Conservation (phyloP, 2,113 vertebrate species). For the Ranitomeya variabilis region DNA sequence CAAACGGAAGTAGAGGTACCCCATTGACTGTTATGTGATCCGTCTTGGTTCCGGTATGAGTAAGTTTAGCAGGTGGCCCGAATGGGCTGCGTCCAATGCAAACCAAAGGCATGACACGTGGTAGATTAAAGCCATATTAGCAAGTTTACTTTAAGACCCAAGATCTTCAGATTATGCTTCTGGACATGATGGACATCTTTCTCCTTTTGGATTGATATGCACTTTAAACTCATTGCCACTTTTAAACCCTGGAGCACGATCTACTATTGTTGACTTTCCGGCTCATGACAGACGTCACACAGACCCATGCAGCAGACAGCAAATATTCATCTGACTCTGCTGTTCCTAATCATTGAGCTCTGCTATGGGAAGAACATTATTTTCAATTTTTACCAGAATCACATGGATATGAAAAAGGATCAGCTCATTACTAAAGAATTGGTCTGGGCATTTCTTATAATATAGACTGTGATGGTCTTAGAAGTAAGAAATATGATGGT, state of each 20-base stretch:
- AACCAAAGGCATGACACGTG: no score
- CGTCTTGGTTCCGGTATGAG: no score
- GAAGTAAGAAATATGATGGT: not conserved
- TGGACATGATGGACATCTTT: not conserved
- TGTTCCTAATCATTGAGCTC: not conserved
- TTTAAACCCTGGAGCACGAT: not conserved
- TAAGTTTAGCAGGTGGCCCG: no score
- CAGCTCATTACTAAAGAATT: not conserved
- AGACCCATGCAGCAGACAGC: not conserved
- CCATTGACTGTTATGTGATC: no score
- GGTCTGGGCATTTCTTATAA: not conserved
- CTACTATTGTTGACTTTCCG: not conserved
- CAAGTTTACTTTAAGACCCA: not conserved
- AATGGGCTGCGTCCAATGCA: no score
- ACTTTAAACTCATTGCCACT: not conserved
- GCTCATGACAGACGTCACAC: not conserved
- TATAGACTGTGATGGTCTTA: not conserved
- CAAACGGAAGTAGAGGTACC: no score
- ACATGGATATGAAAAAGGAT: not conserved
- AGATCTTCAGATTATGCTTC: not conserved
- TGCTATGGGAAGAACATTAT: not conserved
- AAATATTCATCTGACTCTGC: not conserved
- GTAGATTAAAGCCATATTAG: no score
- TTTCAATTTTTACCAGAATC: not conserved
- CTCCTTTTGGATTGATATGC: not conserved